Base-by-base conservation (phyloP, 2,888 invertebrate genomes). In the Hypselothyrea guttata region DNA sequence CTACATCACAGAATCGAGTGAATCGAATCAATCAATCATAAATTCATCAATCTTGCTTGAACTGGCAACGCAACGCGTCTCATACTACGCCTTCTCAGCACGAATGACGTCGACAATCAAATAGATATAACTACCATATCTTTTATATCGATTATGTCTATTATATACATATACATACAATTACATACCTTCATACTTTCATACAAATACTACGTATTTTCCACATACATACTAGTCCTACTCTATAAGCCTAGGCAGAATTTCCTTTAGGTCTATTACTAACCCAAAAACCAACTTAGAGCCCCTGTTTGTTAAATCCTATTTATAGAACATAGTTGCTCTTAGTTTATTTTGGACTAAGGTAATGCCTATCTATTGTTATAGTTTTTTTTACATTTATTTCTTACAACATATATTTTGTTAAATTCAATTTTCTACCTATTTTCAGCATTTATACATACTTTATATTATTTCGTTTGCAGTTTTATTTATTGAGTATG, bases 71-170 rank as follows among this genome's bases (percentile, higher is more conserved):
- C 65, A 81, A 54, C 47, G 44, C 44, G 64, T 64, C 41, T 22
- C 22, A 22, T 22, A 22, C 22, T 22, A 22, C 22, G 45, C 51
- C 46, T 58, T 71, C 84, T 86, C 85, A 87, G 86, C 88, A 88
- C 78, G 83, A 88, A 89, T 89, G 89, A 88, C 89, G 83, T 88
- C 89, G 88, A 87, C 75, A 75, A 71, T 65, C 49, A 59, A 60
- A 58, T 51, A 46, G 58, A 63, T 59, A 61, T 55, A 66, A 59
- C 68, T 45, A 55, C 41, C 41, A 55, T 41, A 48, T 46, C 37
- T 58, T 33, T 22, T 22, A 22, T 67, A 53, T 72, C 56, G 49
- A 71, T 52, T 67, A 22, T 60, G 54, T 70, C 65, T 57, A 52
- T 63, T 51, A 62, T 38, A 48, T 34, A 68, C n/a, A 62, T 37